Base-by-base conservation (phyloP, 2,888 invertebrate genomes). In the Xestia sexstrigata region DNA sequence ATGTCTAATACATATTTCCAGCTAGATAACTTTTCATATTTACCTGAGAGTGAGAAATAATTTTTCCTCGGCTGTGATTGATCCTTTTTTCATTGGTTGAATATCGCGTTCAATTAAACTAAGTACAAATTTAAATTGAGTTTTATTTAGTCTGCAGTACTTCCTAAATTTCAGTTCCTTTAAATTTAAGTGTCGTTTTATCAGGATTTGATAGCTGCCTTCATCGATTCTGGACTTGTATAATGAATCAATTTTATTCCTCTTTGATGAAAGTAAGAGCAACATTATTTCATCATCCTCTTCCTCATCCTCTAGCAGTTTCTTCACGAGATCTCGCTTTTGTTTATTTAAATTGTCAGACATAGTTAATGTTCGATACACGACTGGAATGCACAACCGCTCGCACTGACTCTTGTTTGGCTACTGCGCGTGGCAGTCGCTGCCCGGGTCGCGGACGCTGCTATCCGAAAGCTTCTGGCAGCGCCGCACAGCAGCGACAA, bases 281-380 rank as follows among this genome's bases (percentile, higher is more conserved):
- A 73, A 73, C 42, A 73, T 65, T 72, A 72, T 45, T 72, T 73
- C 30, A 73, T 73, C 72, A 73, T 73, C 72, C 72, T 73, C 72
- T 72, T 73, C 30, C 65, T 73, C 72, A 73, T 73, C 72, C 72
- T 73, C 72, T 73, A 65, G 58, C 42, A 73, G 72, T 73, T 62
- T 39, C 72, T 65, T 73, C 72, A 73, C 47, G 49, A 73, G 65
- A 60, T 73, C 72, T 60, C 60, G 60, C 60, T 60, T 60, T 60
- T 60, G 60, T 60, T 60, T 60, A 60, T 60, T 60, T 60, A 60
- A 60, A 60, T 60, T 60, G 60, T 60, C 60, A 60, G 60, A 60
- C 60, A 60, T 45, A 45, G 45, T 45, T 52, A 8, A 52, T 52
- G 52, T 52, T 23, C 23, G 52, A 52, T 52, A 52, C 52, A 52